Evolutionary conservation across 2,113 vertebrate species (phyloP).

Genomic region (Rhinolophus sinicus): DNA sequence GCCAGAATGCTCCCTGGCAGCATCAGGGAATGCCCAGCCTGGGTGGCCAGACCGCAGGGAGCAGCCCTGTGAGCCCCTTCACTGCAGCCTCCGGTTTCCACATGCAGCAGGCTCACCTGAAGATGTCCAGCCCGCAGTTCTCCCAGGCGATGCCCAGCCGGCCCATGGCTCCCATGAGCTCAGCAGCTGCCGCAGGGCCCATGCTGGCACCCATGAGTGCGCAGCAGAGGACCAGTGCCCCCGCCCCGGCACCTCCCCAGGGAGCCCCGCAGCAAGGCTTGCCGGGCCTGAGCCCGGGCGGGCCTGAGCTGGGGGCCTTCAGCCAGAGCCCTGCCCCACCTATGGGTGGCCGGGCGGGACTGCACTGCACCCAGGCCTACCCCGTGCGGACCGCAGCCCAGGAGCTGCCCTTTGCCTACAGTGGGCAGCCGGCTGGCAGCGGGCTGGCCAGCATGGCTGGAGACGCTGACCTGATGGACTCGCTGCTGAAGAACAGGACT

Average conservation of each 20-base stretch:
- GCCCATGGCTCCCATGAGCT: slow-evolving; percentile 89
- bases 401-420: slow-evolving; percentile 93
- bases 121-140: slow-evolving; percentile 89
- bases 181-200: slow-evolving; percentile 85
- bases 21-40: slow-evolving; percentile 90
- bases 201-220: slow-evolving; percentile 90
- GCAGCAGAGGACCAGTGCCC: slow-evolving; percentile 85
- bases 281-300: slow-evolving; percentile 87
- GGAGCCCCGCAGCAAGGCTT: slow-evolving; percentile 89
- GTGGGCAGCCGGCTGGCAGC: slow-evolving; percentile 86
- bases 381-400: slow-evolving; percentile 91
- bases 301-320: slow-evolving; percentile 92
- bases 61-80: slow-evolving; percentile 88
- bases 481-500: slow-evolving; percentile 95
- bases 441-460: slow-evolving; percentile 89
- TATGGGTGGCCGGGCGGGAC: slow-evolving; percentile 85
- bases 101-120: slow-evolving; percentile 92
- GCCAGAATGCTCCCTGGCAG: slow-evolving; percentile 92
- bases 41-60: slow-evolving; percentile 86
- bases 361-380: slow-evolving; percentile 95
- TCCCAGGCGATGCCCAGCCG: slow-evolving; percentile 88
- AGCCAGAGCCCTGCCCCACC: slow-evolving; percentile 88
- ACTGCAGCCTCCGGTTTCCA: slow-evolving; percentile 89
- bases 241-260: slow-evolving; percentile 85
- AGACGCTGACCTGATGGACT: slow-evolving; percentile 95